Conservation (phyloP, 2,113 vertebrate genomes). For the Neogale vison region DNA sequence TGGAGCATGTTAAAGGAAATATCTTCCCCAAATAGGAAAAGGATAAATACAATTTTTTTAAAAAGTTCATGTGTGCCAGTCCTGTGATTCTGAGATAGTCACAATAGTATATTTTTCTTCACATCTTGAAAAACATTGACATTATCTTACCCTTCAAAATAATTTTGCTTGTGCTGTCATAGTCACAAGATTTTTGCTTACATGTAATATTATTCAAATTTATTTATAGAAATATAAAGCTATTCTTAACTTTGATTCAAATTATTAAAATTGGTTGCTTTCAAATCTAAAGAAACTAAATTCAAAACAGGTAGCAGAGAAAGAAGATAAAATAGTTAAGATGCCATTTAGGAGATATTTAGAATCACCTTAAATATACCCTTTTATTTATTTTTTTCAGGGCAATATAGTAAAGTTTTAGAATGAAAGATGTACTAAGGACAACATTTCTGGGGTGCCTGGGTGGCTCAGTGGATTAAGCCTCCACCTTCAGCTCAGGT, state of each 20-base stretch:
- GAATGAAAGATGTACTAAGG: not conserved
- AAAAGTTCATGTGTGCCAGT: not conserved
- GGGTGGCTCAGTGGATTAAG: too few species aligned
- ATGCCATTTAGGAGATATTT: not conserved
- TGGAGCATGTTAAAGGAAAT: not conserved
- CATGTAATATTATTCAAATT: not conserved
- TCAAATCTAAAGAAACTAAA: slow-evolving; percentile 6
- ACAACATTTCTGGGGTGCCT: not conserved
- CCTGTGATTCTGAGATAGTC: not conserved
- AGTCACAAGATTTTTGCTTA: not conserved
- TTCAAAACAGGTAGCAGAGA: not conserved
- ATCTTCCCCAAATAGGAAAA: not conserved
- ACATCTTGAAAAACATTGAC: not conserved
- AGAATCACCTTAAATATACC: not conserved
- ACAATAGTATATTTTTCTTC: not conserved
- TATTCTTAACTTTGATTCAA: not conserved
- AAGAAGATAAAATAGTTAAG: not conserved
- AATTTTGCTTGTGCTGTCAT: not conserved
- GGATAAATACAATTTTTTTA: not conserved
- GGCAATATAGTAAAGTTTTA: not conserved
- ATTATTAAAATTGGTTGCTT: not conserved
- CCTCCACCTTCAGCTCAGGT: too few species aligned
- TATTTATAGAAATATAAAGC: not conserved
- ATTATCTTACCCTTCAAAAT: not conserved
- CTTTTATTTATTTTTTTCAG: not conserved